Evolutionary conservation across 37 sponge, comb jelly and placozoan species (phyloP).

Genomic region (Oopsacas minuta): DNA sequence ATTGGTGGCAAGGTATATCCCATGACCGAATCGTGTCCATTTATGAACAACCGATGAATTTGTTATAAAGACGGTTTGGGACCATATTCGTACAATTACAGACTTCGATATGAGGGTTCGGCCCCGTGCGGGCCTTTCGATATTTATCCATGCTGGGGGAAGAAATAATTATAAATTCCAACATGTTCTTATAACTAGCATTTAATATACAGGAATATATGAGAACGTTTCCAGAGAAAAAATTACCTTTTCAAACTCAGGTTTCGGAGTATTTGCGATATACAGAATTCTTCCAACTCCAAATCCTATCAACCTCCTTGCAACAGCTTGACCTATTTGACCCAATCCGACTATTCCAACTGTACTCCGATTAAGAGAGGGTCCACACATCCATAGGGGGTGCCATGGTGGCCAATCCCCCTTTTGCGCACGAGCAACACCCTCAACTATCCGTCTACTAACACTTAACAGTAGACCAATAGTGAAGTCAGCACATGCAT

Average conservation of each 20-base stretch:
- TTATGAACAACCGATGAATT: neutral
- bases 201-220: no score
- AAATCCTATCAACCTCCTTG: neutral
- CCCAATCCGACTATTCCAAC: constrained; percentile 26
- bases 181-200: no score
- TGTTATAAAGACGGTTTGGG: no score
- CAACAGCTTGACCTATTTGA: constrained; percentile 22
- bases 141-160: no score
- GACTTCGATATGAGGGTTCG: neutral
- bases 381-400: constrained; percentile 26
- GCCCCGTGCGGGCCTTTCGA: neutral
- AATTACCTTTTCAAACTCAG: constrained; percentile 16
- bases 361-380: neutral
- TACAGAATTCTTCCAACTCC: constrained; percentile 24
- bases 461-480: constrained; percentile 21
- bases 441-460: constrained; percentile 10
- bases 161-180: no score
- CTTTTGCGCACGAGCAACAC: neutral
- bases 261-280: neutral
- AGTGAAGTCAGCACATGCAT: constrained; percentile 26
- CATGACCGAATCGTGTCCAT: constrained; percentile 26
- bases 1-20: constrained; percentile 19
- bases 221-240: no score
- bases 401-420: constrained; percentile 23
- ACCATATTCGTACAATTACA: no score